Conservation (phyloP, 2,113 vertebrate genomes). For the Rattus rattus region DNA sequence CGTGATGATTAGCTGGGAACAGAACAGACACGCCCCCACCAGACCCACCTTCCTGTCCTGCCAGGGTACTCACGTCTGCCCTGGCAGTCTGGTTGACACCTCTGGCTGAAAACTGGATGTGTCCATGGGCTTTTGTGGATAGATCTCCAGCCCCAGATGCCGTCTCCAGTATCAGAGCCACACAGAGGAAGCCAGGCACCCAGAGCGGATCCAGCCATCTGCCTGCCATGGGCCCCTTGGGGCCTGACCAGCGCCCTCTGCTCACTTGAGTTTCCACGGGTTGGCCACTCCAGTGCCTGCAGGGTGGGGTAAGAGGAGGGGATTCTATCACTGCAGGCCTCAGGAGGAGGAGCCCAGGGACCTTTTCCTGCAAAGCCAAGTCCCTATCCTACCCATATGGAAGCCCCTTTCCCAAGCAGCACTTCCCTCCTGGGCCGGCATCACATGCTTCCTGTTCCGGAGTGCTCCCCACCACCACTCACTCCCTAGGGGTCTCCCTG, state of each 20-base stretch:
- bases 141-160: background rate
- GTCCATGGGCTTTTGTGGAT: rapidly evolving
- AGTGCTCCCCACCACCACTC: too few species aligned
- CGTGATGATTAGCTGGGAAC: background rate
- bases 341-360: background rate
- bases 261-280: background rate
- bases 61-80: conserved; percentile 61
- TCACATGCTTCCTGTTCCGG: background rate
- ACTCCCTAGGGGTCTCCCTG: background rate
- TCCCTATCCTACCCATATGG: background rate
- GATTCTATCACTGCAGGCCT: background rate
- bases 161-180: background rate
- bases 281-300: conserved; percentile 20
- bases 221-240: background rate
- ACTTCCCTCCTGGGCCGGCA: background rate
- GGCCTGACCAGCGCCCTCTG: background rate
- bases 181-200: background rate
- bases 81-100: background rate
- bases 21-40: background rate
- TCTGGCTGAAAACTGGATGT: background rate
- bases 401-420: background rate
- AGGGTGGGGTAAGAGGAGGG: background rate
- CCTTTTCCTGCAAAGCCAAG: background rate
- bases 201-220: background rate
- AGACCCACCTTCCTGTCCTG: background rate